Evolutionary conservation across 2,113 vertebrate genomes (phyloP).

Genomic region (Misgurnus mizolepis): DNA sequence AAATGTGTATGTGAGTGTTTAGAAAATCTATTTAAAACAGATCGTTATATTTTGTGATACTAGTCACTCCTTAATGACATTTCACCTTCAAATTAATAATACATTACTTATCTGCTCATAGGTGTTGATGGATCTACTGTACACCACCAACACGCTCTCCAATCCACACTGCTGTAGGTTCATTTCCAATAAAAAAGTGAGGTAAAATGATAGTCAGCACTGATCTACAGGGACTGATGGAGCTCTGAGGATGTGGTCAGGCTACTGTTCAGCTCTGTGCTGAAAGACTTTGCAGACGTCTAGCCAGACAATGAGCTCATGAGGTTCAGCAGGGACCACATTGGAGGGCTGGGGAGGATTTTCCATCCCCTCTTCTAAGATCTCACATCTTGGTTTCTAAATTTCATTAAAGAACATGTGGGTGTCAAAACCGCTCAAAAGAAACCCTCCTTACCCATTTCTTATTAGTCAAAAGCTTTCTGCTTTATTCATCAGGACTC

Average conservation of each 20-base stretch:
- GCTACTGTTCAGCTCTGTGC: conserved; percentile 42
- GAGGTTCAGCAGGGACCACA: conserved; percentile 57
- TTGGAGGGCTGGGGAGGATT: conserved; percentile 29
- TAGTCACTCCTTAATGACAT: too few species aligned
- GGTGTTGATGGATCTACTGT: too few species aligned
- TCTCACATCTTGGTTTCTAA: conserved; percentile 12
- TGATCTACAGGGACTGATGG: background rate
- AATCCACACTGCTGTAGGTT: background rate
- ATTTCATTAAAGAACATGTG: background rate
- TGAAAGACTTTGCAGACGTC: conserved; percentile 63
- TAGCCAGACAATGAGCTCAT: conserved; percentile 75
- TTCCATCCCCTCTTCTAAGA: conserved; percentile 20
- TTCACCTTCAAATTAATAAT: too few species aligned
- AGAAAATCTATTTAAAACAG: too few species aligned
- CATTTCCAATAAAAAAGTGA: background rate
- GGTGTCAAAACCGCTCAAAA: background rate
- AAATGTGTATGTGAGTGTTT: too few species aligned
- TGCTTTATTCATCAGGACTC: background rate
- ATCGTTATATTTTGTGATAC: too few species aligned
- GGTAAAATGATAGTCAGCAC: background rate
- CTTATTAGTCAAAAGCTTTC: conserved; percentile 7
- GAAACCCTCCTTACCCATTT: background rate
- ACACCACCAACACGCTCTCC: background rate
- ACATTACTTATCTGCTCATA: too few species aligned
- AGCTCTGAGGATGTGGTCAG: conserved; percentile 12